Conservation (phyloP, 1,140 invertebrate genomes). For the Phenacoccus solenopsis region DNA sequence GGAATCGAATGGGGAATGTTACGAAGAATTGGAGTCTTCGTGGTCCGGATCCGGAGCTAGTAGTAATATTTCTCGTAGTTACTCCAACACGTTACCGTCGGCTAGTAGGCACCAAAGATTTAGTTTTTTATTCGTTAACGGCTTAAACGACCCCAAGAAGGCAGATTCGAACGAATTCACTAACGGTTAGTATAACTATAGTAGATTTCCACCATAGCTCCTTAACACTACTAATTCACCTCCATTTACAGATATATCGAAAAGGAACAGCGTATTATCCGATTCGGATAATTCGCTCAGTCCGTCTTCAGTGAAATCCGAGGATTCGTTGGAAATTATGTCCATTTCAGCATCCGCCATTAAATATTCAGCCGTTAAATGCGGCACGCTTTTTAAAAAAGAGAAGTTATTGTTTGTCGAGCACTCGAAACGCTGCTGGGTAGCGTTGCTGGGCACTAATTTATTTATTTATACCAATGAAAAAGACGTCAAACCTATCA, state of each 20-base stretch:
- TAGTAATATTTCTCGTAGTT: background rate
- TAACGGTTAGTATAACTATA: too few relatives aligned
- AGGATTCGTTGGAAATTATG: constrained; percentile 18
- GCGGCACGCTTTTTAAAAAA: constrained; percentile 21
- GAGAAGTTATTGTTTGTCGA: constrained; percentile 26
- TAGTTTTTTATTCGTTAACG: background rate
- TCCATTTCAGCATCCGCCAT: constrained; percentile 24
- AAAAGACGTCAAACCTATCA: constrained; percentile 22
- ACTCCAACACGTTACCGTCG: background rate
- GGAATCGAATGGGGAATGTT: constrained; percentile 5
- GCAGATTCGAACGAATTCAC: background rate
- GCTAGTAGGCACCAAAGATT: constrained; percentile 1
- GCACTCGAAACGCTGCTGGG: constrained; percentile 25
- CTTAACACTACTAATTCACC: too few relatives aligned
- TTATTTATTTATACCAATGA: constrained; percentile 24
- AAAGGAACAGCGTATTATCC: background rate
- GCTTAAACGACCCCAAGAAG: background rate
- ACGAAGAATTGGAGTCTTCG: constrained; percentile 9
- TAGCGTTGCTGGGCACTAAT: constrained; percentile 21
- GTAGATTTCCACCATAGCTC: too few relatives aligned
- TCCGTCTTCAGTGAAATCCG: constrained; percentile 2
- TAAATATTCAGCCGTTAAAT: constrained; percentile 25
- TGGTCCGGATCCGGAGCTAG: background rate
- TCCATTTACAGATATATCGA: background rate
- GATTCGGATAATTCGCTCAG: constrained; percentile 3